Conservation (phyloP, 2,113 vertebrate genomes). For the Pangasianodon gigas region DNA sequence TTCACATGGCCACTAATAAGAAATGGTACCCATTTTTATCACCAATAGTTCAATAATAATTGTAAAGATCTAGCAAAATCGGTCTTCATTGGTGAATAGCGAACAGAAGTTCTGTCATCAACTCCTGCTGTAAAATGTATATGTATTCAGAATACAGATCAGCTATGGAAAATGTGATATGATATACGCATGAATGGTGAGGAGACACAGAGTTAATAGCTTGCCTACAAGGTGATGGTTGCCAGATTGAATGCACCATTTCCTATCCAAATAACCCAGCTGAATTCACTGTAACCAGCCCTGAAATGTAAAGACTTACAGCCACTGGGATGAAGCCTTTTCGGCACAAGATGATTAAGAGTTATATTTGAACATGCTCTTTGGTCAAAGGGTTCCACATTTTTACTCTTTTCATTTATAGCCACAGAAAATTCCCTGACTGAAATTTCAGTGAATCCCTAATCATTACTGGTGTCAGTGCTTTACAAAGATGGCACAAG, state of each 20-base stretch:
- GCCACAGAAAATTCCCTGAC: no score
- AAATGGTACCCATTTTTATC: background rate
- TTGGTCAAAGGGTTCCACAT: background rate
- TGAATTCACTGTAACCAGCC: background rate
- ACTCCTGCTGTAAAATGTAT: background rate
- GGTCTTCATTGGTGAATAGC: background rate
- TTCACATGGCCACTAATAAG: background rate
- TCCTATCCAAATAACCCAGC: background rate
- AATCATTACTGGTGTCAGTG: constrained; percentile 12
- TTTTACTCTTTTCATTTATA: background rate
- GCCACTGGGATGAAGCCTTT: background rate
- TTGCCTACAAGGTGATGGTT: background rate
- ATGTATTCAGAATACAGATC: background rate
- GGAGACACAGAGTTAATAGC: background rate
- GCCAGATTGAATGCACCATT: background rate
- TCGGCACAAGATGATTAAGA: background rate
- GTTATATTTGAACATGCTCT: background rate
- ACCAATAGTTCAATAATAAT: background rate
- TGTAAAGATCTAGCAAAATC: background rate
- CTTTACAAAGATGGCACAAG: constrained; percentile 24
- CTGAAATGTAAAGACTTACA: background rate
- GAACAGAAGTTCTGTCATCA: background rate
- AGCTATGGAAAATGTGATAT: no score
- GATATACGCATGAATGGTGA: background rate
- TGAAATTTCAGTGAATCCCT: background rate